These are phyloP conservation scores for Distichodus sexfasciatus DNA, from an alignment of 2,797 vertebrate genomes.

Conservation along the genomic window DNA sequence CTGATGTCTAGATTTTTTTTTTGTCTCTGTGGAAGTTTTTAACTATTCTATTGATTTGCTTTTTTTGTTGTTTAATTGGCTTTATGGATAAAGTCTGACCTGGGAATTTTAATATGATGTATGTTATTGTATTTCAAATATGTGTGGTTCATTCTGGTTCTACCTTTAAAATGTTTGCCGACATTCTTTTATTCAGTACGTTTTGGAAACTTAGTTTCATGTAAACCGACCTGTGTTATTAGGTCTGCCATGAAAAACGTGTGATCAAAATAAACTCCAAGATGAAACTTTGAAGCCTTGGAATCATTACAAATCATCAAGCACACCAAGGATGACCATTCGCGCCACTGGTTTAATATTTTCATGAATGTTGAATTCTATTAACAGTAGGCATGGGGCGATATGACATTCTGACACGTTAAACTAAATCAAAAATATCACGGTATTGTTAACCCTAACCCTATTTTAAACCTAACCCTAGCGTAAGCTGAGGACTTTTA, in stretches of 20 bases:
- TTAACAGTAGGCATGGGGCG: too few relatives aligned
- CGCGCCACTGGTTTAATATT: too few relatives aligned
- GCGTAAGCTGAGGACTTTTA: too few relatives aligned
- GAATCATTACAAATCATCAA: too few relatives aligned
- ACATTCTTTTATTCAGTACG: not conserved
- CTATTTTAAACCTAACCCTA: too few relatives aligned
- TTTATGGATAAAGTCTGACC: conserved; percentile 71
- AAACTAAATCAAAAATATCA: too few relatives aligned
- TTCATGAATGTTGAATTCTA: too few relatives aligned
- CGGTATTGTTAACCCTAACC: too few relatives aligned
- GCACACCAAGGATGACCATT: too few relatives aligned
- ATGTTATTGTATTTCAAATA: conserved; percentile 69
- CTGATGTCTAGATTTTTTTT: conserved; percentile 56
- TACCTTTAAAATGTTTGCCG: conserved; percentile 3
- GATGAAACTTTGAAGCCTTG: too few relatives aligned
- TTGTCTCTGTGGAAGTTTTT: conserved; percentile 68
- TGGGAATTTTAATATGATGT: conserved; percentile 73
- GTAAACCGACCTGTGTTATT: not conserved
- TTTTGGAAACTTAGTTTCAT: not conserved
- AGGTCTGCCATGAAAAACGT: not conserved
- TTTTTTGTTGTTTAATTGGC: conserved; percentile 66
- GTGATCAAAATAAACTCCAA: not conserved
- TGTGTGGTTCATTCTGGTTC: conserved; percentile 58
- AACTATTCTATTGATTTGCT: conserved; percentile 60
- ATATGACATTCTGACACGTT: too few relatives aligned